Evolutionary conservation across 2,888 invertebrate genomes (phyloP).

Genomic region (Thereva unica): DNA sequence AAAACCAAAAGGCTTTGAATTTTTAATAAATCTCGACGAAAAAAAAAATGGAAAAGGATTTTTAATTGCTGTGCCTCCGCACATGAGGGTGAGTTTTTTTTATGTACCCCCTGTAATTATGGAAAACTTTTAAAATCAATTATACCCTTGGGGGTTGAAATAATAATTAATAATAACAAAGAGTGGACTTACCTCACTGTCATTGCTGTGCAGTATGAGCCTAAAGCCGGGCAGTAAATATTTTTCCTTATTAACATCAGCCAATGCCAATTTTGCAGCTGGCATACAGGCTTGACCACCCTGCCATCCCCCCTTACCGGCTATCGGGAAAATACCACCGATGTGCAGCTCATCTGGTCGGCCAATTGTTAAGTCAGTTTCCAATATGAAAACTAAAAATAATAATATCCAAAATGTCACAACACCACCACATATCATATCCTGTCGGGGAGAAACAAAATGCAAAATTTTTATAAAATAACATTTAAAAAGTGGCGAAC

Average conservation of each 20-base stretch:
- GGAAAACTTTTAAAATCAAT: not conserved
- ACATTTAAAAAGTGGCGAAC: too few relatives aligned
- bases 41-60: too few relatives aligned
- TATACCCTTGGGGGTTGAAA: not conserved
- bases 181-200: constrained; percentile 80
- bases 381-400: constrained; percentile 54
- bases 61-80: too few relatives aligned
- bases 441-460: constrained; percentile 48
- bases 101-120: too few relatives aligned
- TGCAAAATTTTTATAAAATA: too few relatives aligned
- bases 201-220: constrained; percentile 90
- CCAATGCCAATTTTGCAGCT: constrained; percentile 93
- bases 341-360: constrained; percentile 80
- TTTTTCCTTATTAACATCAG: constrained; percentile 88
- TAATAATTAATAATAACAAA: not conserved
- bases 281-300: constrained; percentile 99
- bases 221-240: constrained; percentile 91
- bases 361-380: constrained; percentile 53
- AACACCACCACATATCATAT: constrained; percentile 59
- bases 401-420: constrained; percentile 59
- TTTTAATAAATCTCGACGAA: too few relatives aligned
- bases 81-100: too few relatives aligned
- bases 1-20: too few relatives aligned
- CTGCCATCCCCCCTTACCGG: constrained; percentile 95
- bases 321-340: constrained; percentile 98